A percentile compares a stretch with the other conserved stretches of the same genome.
Conservation (phyloP, 2,797 vertebrate species). For the Peromyscus melanophrys region DNA sequence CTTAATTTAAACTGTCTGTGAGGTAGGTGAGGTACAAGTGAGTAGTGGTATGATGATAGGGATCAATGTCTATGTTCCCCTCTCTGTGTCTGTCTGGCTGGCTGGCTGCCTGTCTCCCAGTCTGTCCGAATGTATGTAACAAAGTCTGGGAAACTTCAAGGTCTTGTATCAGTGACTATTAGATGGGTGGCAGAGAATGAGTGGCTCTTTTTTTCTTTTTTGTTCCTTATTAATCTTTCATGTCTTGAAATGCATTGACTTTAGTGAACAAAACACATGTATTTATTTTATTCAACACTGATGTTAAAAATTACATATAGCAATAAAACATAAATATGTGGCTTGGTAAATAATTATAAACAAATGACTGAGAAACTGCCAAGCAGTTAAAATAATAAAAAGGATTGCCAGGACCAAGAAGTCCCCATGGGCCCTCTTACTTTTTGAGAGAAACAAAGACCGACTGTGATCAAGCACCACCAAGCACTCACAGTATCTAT, state of each 20-base stretch:
- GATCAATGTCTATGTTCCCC: not conserved
- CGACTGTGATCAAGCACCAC: not conserved
- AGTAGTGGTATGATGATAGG: rapidly evolving
- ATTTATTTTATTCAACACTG: not conserved
- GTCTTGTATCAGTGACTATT: not conserved
- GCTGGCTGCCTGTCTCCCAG: not conserved
- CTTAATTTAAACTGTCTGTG: not conserved
- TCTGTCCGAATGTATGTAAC: not conserved
- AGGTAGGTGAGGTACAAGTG: not conserved
- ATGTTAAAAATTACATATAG: not conserved
- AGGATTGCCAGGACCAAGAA: not conserved
- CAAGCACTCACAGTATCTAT: not conserved
- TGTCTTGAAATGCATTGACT: not conserved
- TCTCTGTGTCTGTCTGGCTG: not conserved
- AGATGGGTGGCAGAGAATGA: too few relatives aligned
- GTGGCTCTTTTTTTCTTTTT: not conserved
- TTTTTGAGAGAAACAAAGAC: not conserved
- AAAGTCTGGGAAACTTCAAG: not conserved
- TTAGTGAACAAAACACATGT: not conserved
- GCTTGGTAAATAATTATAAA: constrained; percentile 23
- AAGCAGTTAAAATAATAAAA: not conserved
- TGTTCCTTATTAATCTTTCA: not conserved
- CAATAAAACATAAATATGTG: constrained; percentile 26
- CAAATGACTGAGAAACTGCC: not conserved
- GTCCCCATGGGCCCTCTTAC: not conserved